phyloP scores from a whole-genome alignment of 1,140 invertebrate genomes.

The Cherax destructor region DNA sequence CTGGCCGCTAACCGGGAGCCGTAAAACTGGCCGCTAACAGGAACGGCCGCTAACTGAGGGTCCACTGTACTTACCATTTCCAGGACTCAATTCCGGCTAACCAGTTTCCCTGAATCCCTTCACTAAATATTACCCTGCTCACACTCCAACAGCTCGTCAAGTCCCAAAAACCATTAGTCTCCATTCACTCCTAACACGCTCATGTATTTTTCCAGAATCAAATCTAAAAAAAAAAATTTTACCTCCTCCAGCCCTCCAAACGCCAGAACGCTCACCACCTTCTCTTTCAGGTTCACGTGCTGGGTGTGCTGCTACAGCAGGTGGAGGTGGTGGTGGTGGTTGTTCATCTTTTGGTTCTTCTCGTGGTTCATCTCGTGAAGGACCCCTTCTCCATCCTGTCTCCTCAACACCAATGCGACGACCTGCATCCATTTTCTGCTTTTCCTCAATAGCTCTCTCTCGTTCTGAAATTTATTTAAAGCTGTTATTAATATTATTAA shows the following conservation, averaged over 20 bases:
- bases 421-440: constrained; percentile 35
- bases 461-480: constrained; percentile 21
- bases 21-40: too few relatives aligned
- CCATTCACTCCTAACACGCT: too few relatives aligned
- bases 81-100: too few relatives aligned
- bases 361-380: not conserved
- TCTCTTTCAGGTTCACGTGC: not conserved
- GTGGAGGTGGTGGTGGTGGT: not conserved
- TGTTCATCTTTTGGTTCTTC: not conserved
- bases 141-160: too few relatives aligned
- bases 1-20: too few relatives aligned
- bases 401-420: constrained; percentile 8
- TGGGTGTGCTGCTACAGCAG: not conserved
- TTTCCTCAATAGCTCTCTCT: constrained; percentile 42
- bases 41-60: too few relatives aligned
- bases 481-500: too few relatives aligned
- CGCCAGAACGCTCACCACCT: constrained; percentile 40
- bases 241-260: constrained; percentile 53
- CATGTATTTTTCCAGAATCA: not conserved
- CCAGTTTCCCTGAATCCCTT: too few relatives aligned
- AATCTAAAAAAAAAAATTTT: not conserved
- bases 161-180: too few relatives aligned
- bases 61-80: too few relatives aligned
- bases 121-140: too few relatives aligned
- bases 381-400: not conserved